Base-by-base conservation (phyloP, 2,888 invertebrate genomes). In the Pammene fasciana region DNA sequence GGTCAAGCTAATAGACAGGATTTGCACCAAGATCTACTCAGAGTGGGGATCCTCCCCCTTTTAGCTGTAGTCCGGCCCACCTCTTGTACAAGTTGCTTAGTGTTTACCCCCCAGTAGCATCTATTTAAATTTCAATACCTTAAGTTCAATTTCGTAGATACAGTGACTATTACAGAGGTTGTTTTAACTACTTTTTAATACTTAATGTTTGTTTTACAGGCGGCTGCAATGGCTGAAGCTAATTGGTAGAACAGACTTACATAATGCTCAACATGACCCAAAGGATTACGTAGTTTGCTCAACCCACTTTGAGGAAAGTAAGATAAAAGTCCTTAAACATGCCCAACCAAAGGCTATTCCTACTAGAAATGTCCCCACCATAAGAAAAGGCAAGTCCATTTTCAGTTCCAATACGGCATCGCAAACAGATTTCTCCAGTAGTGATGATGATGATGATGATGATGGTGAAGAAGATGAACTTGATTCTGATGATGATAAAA, bases 361-460 rank as follows among this genome's bases (percentile, higher is more conserved):
- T 13, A 56, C 55, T 16, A 56, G 38, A 46, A 10, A 55, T 34
- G n/a, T 65, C 1, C 56, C 65, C 0, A 55, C 14, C 2, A 16
- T 10, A 13, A 36, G 36, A n/a, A 65, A 55, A 16, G 65, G 56
- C 7, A 26, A 45, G 0, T n/a, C 11, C 9, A 46, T 46, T 4
- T 55, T 36, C n/a, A 46, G 45, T 10, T 65, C 65, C 1, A 46
- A 34, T 36, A 36, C 18, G 0, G 43, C 45, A 5, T 36, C 65
- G n/a, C 65, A 65, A 36, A 65, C 56, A 9, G 56, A 65, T 26
- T 65, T 65, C 13, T 16, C 16, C 1, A 38, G 46, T 13, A 16
- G 26, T 36, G 55, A 55, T 4, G 26, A 26, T 26, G 26, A 26
- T 4, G 26, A 26, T 26, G 26, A 26, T 26, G 26, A 26, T 26